Conservation (phyloP, 35 echinoderm and acorn worm genomes). For the Apostichopus californicus region DNA sequence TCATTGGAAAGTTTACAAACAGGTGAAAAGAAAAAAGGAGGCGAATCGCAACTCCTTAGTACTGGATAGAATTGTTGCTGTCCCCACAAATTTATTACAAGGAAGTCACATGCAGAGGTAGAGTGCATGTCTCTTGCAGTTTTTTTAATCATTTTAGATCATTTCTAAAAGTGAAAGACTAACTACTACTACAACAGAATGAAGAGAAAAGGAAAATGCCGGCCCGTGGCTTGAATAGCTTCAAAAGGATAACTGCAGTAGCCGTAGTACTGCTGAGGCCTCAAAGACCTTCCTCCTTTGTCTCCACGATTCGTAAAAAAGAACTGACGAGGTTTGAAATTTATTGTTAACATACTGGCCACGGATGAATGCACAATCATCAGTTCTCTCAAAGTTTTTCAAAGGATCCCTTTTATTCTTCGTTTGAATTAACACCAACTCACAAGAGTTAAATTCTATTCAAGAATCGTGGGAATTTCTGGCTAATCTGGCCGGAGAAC, state of each 20-base stretch:
- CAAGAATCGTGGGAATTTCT: conserved; percentile 33
- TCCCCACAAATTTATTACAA: neutral
- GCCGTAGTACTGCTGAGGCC: neutral
- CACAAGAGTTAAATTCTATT: neutral
- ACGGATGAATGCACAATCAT: neutral
- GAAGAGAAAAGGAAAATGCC: too few relatives aligned
- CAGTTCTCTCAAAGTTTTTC: neutral
- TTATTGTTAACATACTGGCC: neutral
- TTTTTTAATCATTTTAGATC: too few relatives aligned
- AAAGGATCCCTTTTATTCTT: neutral
- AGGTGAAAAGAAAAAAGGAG: too few relatives aligned
- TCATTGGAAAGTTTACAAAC: too few relatives aligned
- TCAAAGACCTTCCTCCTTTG: neutral
- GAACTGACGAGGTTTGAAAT: neutral
- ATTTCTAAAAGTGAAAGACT: too few relatives aligned
- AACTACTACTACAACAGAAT: too few relatives aligned
- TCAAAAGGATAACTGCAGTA: neutral
- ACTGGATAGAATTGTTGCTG: too few relatives aligned
- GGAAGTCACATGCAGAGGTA: neutral
- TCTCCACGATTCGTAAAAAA: neutral
- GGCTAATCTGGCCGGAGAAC: conserved; percentile 11
- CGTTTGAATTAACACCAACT: neutral
- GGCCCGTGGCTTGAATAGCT: neutral
- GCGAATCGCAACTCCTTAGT: too few relatives aligned
- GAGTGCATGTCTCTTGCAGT: too few relatives aligned